Evolutionary conservation across 2,797 vertebrate genomes (phyloP), one percentile per base, ranked within the genome.

Genomic region (Nyctalus aviator): DNA sequence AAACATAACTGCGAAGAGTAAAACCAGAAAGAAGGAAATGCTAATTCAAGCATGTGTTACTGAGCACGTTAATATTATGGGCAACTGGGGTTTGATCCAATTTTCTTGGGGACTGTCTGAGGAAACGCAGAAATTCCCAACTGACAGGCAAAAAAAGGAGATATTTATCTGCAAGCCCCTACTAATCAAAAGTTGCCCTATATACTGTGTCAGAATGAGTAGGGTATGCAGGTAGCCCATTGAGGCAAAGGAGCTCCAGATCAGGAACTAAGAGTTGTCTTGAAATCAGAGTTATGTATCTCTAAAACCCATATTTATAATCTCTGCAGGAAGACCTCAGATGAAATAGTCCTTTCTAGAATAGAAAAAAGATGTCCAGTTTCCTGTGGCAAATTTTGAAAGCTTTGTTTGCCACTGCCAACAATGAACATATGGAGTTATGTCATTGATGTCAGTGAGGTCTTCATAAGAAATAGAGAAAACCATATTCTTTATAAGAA

Each of bases 251-350:
- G n/a, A 90, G 35, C 4, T 32, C 7, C 21, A 88, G 30, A 64
- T 89, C 30, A 86, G 23, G 37, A 83, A 69, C 21, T 59, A 23
- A 79, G 62, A 89, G 44, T 59, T 86, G 46, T 46, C 41, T 73
- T 83, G 5, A 93, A 94, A 59, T 75, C 21, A 94, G 71, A 93
- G n/a, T 71, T 84, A 64, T 15, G 0, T 35, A 72, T 72, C 23
- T 76, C 13, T 30, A 84, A 55, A 90, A 10, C 20, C 50, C 55
- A 23, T 55, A 20, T 81, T 66, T 27, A 53, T 77, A 55, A 68
- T 73, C 6, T 68, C 55, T 48, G 3, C 44, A 73, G 30, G n/a
- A 46, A 91, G 13, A 50, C 41, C 13, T 82, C 7, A 87, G 37
- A 82, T 20, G 37, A 95, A 66, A 21, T 30, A 50, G 8, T 35